Evolutionary conservation across 2,888 invertebrate genomes (phyloP).

Genomic region (Ormyrus nitidulus): DNA sequence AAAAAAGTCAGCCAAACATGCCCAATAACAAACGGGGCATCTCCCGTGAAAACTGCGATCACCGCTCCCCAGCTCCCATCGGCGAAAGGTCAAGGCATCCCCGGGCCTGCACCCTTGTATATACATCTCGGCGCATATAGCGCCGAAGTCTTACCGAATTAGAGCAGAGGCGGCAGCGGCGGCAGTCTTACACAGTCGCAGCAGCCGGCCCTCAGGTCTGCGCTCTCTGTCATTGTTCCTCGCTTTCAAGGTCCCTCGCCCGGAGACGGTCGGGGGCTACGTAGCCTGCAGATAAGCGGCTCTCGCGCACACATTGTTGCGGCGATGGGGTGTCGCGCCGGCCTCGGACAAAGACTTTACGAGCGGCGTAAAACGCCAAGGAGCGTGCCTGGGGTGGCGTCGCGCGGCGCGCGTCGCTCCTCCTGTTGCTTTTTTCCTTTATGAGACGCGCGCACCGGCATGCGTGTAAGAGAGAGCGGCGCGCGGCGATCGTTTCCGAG

Average conservation of each 20-base stretch:
- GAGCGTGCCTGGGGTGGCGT: no score
- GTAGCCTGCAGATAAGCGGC: slow-evolving; percentile 11
- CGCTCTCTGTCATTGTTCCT: not conserved
- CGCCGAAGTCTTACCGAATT: not conserved
- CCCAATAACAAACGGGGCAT: no score
- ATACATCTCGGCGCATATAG: no score
- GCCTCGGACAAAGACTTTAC: not conserved
- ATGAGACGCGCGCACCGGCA: not conserved
- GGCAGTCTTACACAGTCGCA: not conserved
- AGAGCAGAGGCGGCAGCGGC: not conserved
- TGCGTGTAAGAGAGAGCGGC: not conserved
- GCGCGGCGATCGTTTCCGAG: no score
- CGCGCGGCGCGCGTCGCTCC: no score
- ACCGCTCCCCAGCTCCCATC: not conserved
- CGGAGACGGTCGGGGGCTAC: no score
- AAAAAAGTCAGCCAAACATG: no score
- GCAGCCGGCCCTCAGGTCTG: slow-evolving; percentile 39
- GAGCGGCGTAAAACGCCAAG: not conserved
- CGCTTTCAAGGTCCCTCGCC: no score
- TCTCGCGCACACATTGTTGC: not conserved
- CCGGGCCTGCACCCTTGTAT: no score
- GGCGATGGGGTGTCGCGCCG: not conserved
- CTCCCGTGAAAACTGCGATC: not conserved
- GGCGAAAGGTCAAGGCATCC: no score
- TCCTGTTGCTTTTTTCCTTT: not conserved